Conservation (phyloP, 2,797 vertebrate genomes). For the Phataginus tetradactyla region DNA sequence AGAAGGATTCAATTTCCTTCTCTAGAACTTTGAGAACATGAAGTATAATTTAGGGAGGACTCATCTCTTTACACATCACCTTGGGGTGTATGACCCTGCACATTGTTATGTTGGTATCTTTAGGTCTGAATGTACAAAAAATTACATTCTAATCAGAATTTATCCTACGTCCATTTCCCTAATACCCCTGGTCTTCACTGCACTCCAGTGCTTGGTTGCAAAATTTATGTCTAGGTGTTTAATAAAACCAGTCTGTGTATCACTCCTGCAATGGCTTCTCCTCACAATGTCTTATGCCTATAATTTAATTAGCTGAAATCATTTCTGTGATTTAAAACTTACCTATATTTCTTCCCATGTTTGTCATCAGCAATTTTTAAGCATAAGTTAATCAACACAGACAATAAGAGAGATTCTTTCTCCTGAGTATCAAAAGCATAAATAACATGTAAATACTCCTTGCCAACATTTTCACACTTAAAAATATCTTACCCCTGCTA, state of each 20-base stretch:
- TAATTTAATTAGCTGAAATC: conserved; percentile 27
- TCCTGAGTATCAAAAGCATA: background rate
- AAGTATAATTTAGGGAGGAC: conserved; percentile 1
- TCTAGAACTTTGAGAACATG: background rate
- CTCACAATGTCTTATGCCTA: background rate
- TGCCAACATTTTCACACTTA: background rate
- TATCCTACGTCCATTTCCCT: background rate
- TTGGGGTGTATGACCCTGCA: background rate
- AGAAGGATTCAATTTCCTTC: background rate
- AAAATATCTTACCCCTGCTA: background rate
- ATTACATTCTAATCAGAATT: background rate
- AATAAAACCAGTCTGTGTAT: conserved; percentile 6
- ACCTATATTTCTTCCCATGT: background rate
- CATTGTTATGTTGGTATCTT: background rate
- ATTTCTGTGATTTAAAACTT: conserved; percentile 29
- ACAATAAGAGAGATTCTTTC: background rate
- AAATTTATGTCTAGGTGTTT: background rate
- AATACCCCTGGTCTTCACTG: background rate
- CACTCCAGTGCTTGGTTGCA: background rate
- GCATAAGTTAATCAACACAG: background rate
- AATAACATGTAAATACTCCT: background rate
- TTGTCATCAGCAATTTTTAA: conserved; percentile 35
- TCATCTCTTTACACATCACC: background rate
- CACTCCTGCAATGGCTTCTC: background rate
- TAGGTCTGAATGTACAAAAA: background rate